Percentiles rank a stretch among this genome's conserved stretches.
Conservation (phyloP, 2,113 vertebrate genomes). For the Microtus pennsylvanicus region DNA sequence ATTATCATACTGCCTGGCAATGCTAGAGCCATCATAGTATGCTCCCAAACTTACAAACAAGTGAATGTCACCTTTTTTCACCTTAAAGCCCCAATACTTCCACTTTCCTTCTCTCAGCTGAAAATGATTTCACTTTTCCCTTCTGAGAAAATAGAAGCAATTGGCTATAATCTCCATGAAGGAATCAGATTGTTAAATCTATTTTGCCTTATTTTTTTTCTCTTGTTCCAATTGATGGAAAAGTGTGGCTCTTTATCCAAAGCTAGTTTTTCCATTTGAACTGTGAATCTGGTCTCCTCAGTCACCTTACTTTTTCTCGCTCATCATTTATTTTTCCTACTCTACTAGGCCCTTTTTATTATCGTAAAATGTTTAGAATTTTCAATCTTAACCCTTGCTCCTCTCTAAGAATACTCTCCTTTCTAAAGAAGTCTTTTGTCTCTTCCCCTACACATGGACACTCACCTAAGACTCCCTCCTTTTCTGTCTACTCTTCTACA, state of each 20-base stretch:
- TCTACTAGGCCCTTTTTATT: background rate
- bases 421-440: background rate
- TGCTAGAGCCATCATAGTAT: background rate
- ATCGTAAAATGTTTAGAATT: background rate
- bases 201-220: background rate
- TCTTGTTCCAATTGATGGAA: background rate
- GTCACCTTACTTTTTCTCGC: background rate
- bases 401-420: background rate
- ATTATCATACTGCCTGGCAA: background rate
- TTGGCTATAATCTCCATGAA: background rate
- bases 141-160: conserved; percentile 44
- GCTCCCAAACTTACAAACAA: background rate
- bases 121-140: background rate
- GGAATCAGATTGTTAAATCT: background rate
- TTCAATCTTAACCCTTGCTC: background rate
- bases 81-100: background rate
- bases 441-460: conserved; percentile 26
- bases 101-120: background rate
- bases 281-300: background rate
- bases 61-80: background rate
- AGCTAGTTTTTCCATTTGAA: background rate
- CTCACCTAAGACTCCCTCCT: background rate
- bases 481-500: background rate
- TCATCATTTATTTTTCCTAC: background rate
- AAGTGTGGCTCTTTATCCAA: background rate